Evolutionary conservation across 2,888 invertebrate genomes (phyloP).

Genomic region (Leistus spinibarbis): DNA sequence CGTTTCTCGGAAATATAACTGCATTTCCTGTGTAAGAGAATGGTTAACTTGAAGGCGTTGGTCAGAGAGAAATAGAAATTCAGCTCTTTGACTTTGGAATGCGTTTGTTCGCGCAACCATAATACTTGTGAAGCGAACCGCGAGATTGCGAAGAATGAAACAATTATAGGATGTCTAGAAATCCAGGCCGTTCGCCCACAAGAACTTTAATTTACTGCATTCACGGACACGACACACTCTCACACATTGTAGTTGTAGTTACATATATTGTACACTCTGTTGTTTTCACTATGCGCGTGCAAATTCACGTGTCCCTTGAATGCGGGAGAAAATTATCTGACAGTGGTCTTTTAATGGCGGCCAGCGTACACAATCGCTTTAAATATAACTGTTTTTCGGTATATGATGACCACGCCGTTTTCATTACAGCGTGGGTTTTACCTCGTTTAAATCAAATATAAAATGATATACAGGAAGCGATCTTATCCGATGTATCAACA

Average conservation of each 20-base stretch:
- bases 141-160: constrained; percentile 39
- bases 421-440: not conserved
- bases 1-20: not conserved
- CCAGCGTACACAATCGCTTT: not conserved
- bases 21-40: not conserved
- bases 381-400: not conserved
- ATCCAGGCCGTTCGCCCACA: constrained; percentile 8
- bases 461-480: not conserved
- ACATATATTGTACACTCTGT: not conserved
- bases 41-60: not conserved
- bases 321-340: not conserved
- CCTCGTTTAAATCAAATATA: not conserved
- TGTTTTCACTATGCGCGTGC: not conserved
- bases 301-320: not conserved
- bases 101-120: constrained; percentile 14
- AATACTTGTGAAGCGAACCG: constrained; percentile 38
- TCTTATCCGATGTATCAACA: constrained; percentile 10
- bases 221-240: not conserved
- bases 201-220: constrained; percentile 32
- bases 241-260: not conserved
- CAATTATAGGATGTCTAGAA: constrained; percentile 36
- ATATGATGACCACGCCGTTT: not conserved
- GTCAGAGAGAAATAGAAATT: not conserved
- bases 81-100: constrained; percentile 17
- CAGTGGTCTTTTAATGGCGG: not conserved